Evolutionary conservation across 2,888 invertebrate species (phyloP).

Genomic region (Lasius fuliginosus): DNA sequence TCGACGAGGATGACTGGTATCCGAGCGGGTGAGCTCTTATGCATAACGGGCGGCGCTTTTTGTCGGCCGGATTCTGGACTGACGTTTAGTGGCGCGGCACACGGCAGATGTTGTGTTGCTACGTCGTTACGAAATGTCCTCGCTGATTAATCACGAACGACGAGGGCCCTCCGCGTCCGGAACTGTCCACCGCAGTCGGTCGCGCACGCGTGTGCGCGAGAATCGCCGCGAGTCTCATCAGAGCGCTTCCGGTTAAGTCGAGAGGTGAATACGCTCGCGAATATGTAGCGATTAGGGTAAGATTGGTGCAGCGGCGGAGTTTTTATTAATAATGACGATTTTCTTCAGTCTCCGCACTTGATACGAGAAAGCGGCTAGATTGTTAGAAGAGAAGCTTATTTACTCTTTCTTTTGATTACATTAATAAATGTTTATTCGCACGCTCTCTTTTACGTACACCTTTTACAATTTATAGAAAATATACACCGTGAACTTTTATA

Average conservation of each 20-base stretch:
- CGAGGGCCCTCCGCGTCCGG: slow-evolving; percentile 80
- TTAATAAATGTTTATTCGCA: neutral
- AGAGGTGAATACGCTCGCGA: neutral
- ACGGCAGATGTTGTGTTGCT: slow-evolving; percentile 78
- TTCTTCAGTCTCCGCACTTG: neutral
- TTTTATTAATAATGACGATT: neutral
- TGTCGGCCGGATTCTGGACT: slow-evolving; percentile 66
- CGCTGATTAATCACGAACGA: slow-evolving; percentile 82
- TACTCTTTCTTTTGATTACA: neutral
- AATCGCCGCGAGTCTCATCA: neutral
- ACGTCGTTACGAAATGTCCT: slow-evolving; percentile 81
- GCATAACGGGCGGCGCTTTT: slow-evolving; percentile 72
- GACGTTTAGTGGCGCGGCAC: slow-evolving; percentile 76
- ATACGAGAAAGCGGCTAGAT: neutral
- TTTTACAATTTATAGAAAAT: neutral
- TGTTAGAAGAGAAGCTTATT: neutral
- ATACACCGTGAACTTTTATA: neutral
- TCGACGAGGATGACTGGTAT: slow-evolving; percentile 19
- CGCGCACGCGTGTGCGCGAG: slow-evolving; percentile 63
- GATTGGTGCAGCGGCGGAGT: neutral
- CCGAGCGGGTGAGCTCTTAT: slow-evolving; percentile 44
- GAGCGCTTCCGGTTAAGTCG: slow-evolving; percentile 32
- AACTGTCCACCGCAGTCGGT: slow-evolving; percentile 81
- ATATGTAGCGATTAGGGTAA: neutral
- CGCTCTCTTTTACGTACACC: neutral